Evolutionary conservation across 2,113 vertebrate genomes (phyloP).

Genomic region (Bubalus kerabau): DNA sequence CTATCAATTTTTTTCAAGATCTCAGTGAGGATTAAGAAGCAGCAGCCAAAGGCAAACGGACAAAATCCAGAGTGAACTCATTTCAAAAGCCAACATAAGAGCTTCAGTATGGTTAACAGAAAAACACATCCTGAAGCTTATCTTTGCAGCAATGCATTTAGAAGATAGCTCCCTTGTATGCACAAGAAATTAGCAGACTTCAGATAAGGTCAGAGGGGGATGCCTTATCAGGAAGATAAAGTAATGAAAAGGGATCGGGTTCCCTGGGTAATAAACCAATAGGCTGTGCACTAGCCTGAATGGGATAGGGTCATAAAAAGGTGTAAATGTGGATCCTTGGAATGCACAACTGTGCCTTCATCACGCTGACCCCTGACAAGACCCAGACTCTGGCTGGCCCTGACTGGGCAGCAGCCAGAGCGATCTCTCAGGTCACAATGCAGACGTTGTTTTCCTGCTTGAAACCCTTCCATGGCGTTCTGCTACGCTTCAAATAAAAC

Average conservation of each 20-base stretch:
- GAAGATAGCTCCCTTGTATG: not conserved
- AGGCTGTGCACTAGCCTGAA: not conserved
- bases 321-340: not conserved
- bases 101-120: not conserved
- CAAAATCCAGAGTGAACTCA: not conserved
- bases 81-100: not conserved
- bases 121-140: not conserved
- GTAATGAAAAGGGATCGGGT: not conserved
- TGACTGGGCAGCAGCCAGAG: not conserved
- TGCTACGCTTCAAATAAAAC: not conserved
- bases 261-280: not conserved
- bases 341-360: not conserved
- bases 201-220: not conserved
- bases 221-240: conserved; percentile 21
- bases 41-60: not conserved
- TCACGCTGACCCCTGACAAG: not conserved
- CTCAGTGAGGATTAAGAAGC: not conserved
- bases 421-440: not conserved
- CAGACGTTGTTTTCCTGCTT: not conserved
- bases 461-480: not conserved
- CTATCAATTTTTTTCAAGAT: not conserved
- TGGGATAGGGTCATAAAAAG: not conserved
- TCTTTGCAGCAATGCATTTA: not conserved
- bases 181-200: not conserved
- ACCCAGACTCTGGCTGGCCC: not conserved